phyloP scores from a whole-genome alignment of 2,888 invertebrate genomes.

The Linnaemya vulpina region DNA sequence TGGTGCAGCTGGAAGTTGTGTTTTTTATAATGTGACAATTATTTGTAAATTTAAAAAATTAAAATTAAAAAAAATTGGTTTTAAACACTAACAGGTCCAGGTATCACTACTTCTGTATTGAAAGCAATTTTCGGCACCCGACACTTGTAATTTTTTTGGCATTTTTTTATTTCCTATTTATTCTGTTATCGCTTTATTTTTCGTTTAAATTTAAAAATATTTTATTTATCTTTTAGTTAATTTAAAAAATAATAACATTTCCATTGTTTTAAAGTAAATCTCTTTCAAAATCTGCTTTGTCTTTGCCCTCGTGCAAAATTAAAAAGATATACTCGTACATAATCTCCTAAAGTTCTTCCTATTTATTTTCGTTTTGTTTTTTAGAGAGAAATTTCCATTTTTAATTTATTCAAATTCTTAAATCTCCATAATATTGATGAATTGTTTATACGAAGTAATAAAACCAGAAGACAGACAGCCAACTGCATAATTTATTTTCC shows the following conservation, averaged over 20 bases:
- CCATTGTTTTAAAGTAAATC: background rate
- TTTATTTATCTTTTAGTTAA: background rate
- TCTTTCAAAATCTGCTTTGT: background rate
- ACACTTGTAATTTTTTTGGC: no score
- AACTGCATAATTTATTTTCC: conserved; percentile 43
- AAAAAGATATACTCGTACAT: no score
- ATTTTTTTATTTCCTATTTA: no score
- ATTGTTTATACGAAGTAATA: conserved; percentile 40
- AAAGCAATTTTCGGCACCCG: no score
- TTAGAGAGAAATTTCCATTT: conserved; percentile 37
- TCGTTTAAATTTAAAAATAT: background rate
- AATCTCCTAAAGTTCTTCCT: background rate
- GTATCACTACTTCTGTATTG: no score
- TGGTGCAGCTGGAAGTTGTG: no score
- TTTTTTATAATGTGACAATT: no score
- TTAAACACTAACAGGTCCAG: no score
- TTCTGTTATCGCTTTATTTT: background rate
- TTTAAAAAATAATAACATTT: background rate
- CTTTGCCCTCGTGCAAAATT: background rate
- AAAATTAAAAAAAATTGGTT: no score
- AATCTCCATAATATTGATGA: conserved; percentile 59
- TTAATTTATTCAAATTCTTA: conserved; percentile 49
- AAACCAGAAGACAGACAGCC: background rate
- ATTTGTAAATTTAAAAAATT: no score
- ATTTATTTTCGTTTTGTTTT: background rate